A percentile compares a stretch with the other conserved stretches of the same genome.
Conservation (phyloP, 2,888 invertebrate genomes). For the Athalia circularis region DNA sequence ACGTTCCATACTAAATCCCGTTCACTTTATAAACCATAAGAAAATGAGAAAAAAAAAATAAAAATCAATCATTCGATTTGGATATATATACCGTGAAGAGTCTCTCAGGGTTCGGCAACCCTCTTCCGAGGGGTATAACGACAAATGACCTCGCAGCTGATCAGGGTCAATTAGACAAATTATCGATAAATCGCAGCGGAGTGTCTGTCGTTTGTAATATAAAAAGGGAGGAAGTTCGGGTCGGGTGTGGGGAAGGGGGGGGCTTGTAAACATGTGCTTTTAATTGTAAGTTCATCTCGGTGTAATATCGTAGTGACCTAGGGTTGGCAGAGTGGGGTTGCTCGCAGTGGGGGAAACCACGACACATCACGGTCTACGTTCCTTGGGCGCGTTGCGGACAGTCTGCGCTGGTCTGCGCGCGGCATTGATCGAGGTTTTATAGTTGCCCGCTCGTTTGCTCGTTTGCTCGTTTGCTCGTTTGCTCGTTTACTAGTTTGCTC, state of each 20-base stretch:
- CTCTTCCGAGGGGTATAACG: no score
- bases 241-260: neutral
- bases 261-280: conserved; percentile 56
- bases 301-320: conserved; percentile 24
- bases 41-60: no score
- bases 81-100: no score
- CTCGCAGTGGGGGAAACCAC: conserved; percentile 33
- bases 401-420: conserved; percentile 44
- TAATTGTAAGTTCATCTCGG: conserved; percentile 48
- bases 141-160: no score
- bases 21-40: no score
- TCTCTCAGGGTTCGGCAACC: no score
- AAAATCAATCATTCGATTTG: no score
- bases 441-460: conserved; percentile 23
- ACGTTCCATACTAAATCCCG: no score
- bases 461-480: conserved; percentile 15
- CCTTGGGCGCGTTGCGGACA: conserved; percentile 43
- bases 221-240: neutral
- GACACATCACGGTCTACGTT: conserved; percentile 43
- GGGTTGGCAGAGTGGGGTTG: conserved; percentile 39
- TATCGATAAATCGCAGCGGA: neutral
- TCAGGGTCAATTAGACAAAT: no score
- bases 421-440: conserved; percentile 42
- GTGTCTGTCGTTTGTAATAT: neutral
- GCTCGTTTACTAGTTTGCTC: conserved; percentile 24